Conservation (phyloP, 2,888 invertebrate species). For the Rhopalosiphum nymphaeae region DNA sequence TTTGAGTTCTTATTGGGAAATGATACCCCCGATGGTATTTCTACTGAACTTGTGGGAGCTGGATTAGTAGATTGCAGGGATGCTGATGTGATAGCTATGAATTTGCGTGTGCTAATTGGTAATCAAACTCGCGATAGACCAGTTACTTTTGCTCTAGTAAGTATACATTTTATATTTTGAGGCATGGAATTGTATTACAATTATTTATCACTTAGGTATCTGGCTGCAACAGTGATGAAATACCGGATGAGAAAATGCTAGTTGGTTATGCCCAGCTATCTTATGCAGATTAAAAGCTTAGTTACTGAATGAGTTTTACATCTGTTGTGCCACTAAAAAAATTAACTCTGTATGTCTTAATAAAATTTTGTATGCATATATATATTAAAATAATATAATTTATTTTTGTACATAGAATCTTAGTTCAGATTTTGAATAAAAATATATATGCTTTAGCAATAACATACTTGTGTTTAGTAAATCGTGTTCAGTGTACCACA, state of each 20-base stretch:
- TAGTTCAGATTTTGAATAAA: slow-evolving; percentile 60
- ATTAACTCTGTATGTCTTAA: slow-evolving; percentile 56
- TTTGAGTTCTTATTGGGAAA: slow-evolving; percentile 95
- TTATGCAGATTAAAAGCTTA: slow-evolving; percentile 80
- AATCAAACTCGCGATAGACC: slow-evolving; percentile 76
- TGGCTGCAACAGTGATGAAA: slow-evolving; percentile 80
- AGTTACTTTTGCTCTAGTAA: slow-evolving; percentile 89
- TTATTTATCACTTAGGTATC: slow-evolving; percentile 74
- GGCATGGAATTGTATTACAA: slow-evolving; percentile 22
- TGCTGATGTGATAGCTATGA: slow-evolving; percentile 90
- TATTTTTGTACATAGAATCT: slow-evolving; percentile 63
- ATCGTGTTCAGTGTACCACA: slow-evolving; percentile 44
- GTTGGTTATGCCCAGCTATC: slow-evolving; percentile 98
- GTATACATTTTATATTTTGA: slow-evolving; percentile 67
- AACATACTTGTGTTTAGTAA: slow-evolving; percentile 54
- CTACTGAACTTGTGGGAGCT: slow-evolving; percentile 93
- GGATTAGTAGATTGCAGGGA: slow-evolving; percentile 94
- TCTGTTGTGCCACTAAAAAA: slow-evolving; percentile 63
- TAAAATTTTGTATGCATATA: slow-evolving; percentile 57
- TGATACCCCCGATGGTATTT: slow-evolving; percentile 92
- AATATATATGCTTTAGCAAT: slow-evolving; percentile 48
- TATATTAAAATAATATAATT: slow-evolving; percentile 55
- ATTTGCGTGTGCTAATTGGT: slow-evolving; percentile 91
- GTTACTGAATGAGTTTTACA: slow-evolving; percentile 39
- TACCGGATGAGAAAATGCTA: slow-evolving; percentile 93